Conservation (phyloP, 2,888 invertebrate species). For the Ganaspis brasiliensis region DNA sequence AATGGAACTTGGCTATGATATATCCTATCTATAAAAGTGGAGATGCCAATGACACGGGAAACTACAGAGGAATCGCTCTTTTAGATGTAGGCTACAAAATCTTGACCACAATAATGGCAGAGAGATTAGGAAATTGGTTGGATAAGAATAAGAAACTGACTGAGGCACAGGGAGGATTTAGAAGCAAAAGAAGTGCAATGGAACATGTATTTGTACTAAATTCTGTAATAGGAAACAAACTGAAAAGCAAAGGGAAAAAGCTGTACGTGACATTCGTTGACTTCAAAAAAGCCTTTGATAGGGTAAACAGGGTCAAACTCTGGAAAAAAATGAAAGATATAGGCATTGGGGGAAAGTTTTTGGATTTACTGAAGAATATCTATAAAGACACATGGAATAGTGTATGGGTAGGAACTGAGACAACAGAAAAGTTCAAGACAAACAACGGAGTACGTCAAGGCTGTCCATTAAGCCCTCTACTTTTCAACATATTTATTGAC, state of each 20-base stretch:
- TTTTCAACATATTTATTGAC: no score
- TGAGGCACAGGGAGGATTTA: slow-evolving; percentile 37
- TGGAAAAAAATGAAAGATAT: background rate
- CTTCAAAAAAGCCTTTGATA: background rate
- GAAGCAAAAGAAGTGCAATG: background rate
- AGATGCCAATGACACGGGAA: background rate
- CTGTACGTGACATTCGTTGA: background rate
- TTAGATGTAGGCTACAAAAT: slow-evolving; percentile 41
- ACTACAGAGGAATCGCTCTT: slow-evolving; percentile 37
- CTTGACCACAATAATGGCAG: slow-evolving; percentile 27
- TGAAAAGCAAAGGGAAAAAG: background rate
- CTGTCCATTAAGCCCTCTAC: no score
- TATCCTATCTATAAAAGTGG: slow-evolving; percentile 36
- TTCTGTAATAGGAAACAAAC: background rate
- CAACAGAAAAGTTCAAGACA: no score
- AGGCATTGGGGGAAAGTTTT: background rate
- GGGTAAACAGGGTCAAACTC: background rate
- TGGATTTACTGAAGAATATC: no score
- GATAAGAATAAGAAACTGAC: background rate
- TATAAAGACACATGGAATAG: no score
- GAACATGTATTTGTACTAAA: slow-evolving; percentile 16
- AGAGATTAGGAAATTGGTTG: slow-evolving; percentile 30
- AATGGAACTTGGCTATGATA: slow-evolving; percentile 44
- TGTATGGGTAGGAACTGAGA: no score
- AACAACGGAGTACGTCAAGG: no score